Base-by-base conservation (phyloP, 2,888 invertebrate genomes). In the Odiellus spinosus region DNA sequence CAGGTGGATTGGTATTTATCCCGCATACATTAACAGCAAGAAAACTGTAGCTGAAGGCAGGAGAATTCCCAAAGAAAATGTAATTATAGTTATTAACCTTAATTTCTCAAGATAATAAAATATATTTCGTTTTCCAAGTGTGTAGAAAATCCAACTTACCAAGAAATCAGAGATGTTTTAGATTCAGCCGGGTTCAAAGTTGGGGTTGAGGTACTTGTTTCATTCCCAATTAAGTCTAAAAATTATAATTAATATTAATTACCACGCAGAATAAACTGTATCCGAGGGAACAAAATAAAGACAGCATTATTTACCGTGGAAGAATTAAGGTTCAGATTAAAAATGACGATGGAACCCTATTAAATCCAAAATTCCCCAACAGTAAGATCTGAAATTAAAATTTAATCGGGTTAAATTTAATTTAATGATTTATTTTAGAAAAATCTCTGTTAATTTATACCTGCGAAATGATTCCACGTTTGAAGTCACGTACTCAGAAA, bases 141-240 rank as follows among this genome's bases (percentile, higher is more conserved):
- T 64, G 82, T 96, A 1, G 91, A 95, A 58, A 91, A 93, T 67
- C 98, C 98, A 12, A 88, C 88, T 0, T 82, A 82, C 64, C 79
- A 83, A 59, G 98, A 98, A 69, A 95, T 98, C 52, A 75, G 84
- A 53, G 95, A 96, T 71, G 90, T 95, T 2, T 69, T 95, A 43
- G 72, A 80, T 15, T 77, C 83, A 10, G 78, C 82, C 20, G 87
- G 88, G 19, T 67, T 95, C 40, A 78, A 76, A 58, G 78, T 91
- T 47, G 84, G 82, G 21, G 81, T 91, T 8, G 95, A 96, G 63
- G 70, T 71, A 53, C 50, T 55, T 45, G n/a, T 12, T n/a, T 35
- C 14, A 12, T 14, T 35, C 14, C 35, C 12, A 3, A n/a, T 3
- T 35, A n/a, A 35, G n/a, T n/a, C 2, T 38, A 38, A 3, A 38